Evolutionary conservation across 2,113 vertebrate species (phyloP), one percentile per base, ranked within the genome.

Genomic region (Phalacrocorax brasilianus): DNA sequence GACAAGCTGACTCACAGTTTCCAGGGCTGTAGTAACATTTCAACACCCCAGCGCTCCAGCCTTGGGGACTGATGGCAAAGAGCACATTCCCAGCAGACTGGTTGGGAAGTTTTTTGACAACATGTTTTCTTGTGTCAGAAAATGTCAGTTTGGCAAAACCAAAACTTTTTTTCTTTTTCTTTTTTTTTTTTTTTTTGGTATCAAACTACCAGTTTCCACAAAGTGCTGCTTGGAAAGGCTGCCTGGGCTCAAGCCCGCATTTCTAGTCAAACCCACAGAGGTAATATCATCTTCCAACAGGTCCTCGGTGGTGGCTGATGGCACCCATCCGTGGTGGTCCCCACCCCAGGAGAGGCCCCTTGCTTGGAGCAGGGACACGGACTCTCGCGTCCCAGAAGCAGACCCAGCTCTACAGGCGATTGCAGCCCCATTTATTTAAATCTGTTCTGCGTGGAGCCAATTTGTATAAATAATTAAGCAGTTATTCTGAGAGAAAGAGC

Each of bases 1-100:
- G 94, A 96, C 44, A 90, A 93, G 97, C 95, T 97, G 96, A 96
- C 95, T 96, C 97, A 96, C 92, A 91, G 40, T 97, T 97, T 96
- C 96, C 97, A 96, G 88, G 68, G 92, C 86, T 96, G 94, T 52
- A 93, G 95, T 81, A 95, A 75, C 96, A 88, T 97, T 96, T 96
- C 93, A 96, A 93, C 92, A 96, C 95, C 85, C 93, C 32, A 5
- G 93, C 14, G 12, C 95, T 89, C 71, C 93, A 96, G 96, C 95
- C 93, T 84, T 94, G 95, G 95, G 92, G 95, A 92, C 92, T 87
- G 95, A 76, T 94, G 95, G 97, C 95, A 97, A 81, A 82, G 89
- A 95, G 94, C 96, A 76, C 78, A 53, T 94, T 97, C 95, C 96
- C 86, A 95, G 95, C 89, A 85, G 95, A 94, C 78, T 6, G 85